phyloP scores from a whole-genome alignment of 2,888 invertebrate species.

The Argyresthia goedartella region DNA sequence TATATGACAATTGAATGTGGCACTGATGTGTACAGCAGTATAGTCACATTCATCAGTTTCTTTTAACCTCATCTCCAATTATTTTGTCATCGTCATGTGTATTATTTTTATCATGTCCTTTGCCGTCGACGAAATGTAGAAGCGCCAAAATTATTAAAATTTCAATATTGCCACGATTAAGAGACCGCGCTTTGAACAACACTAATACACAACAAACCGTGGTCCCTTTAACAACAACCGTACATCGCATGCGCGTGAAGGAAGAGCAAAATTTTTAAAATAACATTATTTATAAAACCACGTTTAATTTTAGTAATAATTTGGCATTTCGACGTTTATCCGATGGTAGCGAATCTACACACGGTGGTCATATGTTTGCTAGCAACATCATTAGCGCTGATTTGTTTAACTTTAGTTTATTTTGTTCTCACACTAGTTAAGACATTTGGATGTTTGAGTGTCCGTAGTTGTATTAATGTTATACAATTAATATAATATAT shows the following conservation, averaged over 20 bases:
- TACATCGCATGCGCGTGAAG: too few species aligned
- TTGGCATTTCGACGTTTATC: neutral
- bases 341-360: slow-evolving; percentile 62
- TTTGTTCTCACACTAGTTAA: slow-evolving; percentile 50
- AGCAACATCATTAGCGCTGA: slow-evolving; percentile 53
- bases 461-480: slow-evolving; percentile 59
- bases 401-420: slow-evolving; percentile 60
- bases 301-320: too few species aligned
- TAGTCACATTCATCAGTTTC: neutral
- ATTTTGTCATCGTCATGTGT: slow-evolving; percentile 2
- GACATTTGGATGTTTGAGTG: slow-evolving; percentile 63
- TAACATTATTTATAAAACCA: too few species aligned
- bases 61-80: neutral
- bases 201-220: neutral
- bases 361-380: slow-evolving; percentile 70
- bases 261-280: too few species aligned
- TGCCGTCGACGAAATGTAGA: neutral
- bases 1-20: neutral
- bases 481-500: slow-evolving; percentile 67
- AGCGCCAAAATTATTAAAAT: neutral
- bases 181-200: neutral
- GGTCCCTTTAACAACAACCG: neutral
- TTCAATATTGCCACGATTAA: neutral
- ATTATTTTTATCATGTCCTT: slow-evolving; percentile 2
- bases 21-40: neutral